These are phyloP conservation scores for Onthophagus sagittarius DNA, from an alignment of 2,888 invertebrate species.

Conservation along the genomic window DNA sequence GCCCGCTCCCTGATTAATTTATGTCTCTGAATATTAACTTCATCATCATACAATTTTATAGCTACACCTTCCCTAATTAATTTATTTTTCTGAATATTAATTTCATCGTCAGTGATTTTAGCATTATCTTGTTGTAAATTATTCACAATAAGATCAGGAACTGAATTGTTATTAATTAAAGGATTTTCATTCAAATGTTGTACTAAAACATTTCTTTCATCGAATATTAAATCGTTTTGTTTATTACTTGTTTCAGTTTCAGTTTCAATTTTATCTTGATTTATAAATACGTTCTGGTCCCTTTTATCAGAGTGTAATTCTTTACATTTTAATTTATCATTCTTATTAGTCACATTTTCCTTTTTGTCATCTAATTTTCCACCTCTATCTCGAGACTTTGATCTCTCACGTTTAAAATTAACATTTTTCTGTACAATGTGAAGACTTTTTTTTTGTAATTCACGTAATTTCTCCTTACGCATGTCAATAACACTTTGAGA, in stretches of 20 bases:
- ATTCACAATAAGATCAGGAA: slow-evolving; percentile 18
- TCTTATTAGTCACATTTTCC: slow-evolving; percentile 4
- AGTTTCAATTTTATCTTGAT: not conserved
- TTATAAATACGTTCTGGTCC: not conserved
- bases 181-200: not conserved
- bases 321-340: not conserved
- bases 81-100: not conserved
- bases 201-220: not conserved
- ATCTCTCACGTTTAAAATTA: slow-evolving; percentile 37
- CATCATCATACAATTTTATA: slow-evolving; percentile 23
- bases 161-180: not conserved
- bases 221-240: not conserved
- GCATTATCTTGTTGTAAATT: slow-evolving; percentile 5
- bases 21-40: not conserved
- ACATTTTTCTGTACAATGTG: slow-evolving; percentile 49
- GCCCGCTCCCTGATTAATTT: slow-evolving; percentile 20
- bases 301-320: not conserved
- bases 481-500: slow-evolving; percentile 23
- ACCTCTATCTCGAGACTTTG: slow-evolving; percentile 33
- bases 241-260: not conserved
- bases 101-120: not conserved
- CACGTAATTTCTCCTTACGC: slow-evolving; percentile 42
- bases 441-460: slow-evolving; percentile 47
- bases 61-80: slow-evolving; percentile 26
- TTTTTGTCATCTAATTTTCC: not conserved